phyloP scores from a whole-genome alignment of 2,888 invertebrate species.

The Vannuccia rotundouncinata region DNA sequence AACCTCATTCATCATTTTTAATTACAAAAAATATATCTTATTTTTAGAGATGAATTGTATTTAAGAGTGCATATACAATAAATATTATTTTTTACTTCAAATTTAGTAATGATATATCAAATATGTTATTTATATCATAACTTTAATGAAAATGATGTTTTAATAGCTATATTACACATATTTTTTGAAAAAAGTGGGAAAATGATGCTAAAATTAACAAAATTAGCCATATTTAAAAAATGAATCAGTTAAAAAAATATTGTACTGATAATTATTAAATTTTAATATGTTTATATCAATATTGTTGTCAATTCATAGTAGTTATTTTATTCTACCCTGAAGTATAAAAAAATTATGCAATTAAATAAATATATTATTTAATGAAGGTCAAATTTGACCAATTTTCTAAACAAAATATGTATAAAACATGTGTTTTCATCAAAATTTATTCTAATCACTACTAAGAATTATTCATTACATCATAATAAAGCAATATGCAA shows the following conservation, averaged over 20 bases:
- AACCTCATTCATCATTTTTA: too few relatives aligned
- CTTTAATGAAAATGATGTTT: background rate
- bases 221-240: background rate
- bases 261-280: background rate
- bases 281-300: background rate
- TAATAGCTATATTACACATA: background rate
- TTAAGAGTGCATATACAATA: background rate
- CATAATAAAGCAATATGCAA: background rate
- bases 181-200: background rate
- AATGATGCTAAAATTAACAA: background rate
- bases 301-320: background rate
- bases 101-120: background rate
- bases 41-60: too few relatives aligned
- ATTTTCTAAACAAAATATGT: background rate
- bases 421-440: background rate
- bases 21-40: too few relatives aligned
- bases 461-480: background rate
- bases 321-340: background rate
- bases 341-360: background rate
- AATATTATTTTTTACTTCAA: background rate
- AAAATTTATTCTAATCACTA: background rate
- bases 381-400: background rate
- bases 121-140: background rate
- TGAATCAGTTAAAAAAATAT: background rate
- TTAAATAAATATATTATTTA: background rate